These are phyloP conservation scores for Zygothrica quintamaculata DNA, from an alignment of 2,888 invertebrate genomes.

Conservation along the genomic window DNA sequence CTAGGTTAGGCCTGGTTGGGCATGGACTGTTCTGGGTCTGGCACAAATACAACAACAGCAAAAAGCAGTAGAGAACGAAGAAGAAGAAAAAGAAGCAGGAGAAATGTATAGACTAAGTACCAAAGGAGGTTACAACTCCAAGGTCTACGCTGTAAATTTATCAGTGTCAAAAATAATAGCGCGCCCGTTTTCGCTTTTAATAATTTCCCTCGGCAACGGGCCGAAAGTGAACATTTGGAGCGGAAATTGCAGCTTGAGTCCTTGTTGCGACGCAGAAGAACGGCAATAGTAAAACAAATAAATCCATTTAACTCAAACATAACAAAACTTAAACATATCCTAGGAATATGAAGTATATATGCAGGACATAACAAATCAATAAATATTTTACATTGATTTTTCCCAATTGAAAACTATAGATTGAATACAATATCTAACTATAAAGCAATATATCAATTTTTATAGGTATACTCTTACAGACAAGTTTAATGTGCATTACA, in stretches of 20 bases:
- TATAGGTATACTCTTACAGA: too few relatives aligned
- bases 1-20: too few relatives aligned
- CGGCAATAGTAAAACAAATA: slow-evolving; percentile 33
- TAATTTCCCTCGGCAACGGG: slow-evolving; percentile 72
- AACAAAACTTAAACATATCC: slow-evolving; percentile 14
- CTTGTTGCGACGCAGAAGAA: slow-evolving; percentile 12
- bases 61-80: neutral
- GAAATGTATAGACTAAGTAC: slow-evolving; percentile 17
- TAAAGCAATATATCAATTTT: too few relatives aligned
- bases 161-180: slow-evolving; percentile 80
- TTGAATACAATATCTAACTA: too few relatives aligned
- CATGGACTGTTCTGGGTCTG: too few relatives aligned
- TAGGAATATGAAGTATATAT: neutral
- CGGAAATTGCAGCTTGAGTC: slow-evolving; percentile 73
- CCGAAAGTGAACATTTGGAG: slow-evolving; percentile 69
- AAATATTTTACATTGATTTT: too few relatives aligned
- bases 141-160: slow-evolving; percentile 75
- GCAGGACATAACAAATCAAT: too few relatives aligned
- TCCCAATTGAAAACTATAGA: too few relatives aligned
- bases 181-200: slow-evolving; percentile 77
- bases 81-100: neutral
- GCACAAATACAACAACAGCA: too few relatives aligned
- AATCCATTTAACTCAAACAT: neutral
- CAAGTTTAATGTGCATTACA: slow-evolving; percentile 5
- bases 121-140: slow-evolving; percentile 66